Conservation (phyloP, 2,888 invertebrate species). For the Helobdella robusta region DNA sequence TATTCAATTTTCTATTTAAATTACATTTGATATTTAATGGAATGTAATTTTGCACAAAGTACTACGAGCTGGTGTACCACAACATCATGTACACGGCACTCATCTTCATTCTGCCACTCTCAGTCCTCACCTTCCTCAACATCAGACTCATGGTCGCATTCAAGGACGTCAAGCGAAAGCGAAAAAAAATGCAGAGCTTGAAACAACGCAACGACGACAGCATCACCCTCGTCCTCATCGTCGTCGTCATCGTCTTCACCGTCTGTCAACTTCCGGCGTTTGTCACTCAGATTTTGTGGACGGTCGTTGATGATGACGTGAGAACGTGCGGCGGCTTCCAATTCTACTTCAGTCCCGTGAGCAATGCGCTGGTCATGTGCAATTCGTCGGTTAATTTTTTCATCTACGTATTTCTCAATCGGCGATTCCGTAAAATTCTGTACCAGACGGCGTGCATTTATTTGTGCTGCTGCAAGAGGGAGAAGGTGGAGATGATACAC, state of each 20-base stretch:
- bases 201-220: slow-evolving; percentile 35
- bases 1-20: too few species aligned
- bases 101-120: slow-evolving; percentile 32
- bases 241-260: slow-evolving; percentile 35
- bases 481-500: too few species aligned
- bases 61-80: slow-evolving; percentile 26
- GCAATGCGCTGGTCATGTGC: slow-evolving; percentile 34
- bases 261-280: slow-evolving; percentile 35
- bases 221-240: slow-evolving; percentile 35
- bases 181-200: slow-evolving; percentile 31
- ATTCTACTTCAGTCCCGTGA: slow-evolving; percentile 35
- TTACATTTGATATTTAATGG: too few species aligned
- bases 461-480: too few species aligned
- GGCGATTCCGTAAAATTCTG: slow-evolving; percentile 32
- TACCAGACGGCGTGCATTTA: neutral
- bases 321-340: slow-evolving; percentile 36
- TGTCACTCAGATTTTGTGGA: slow-evolving; percentile 36
- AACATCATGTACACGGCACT: slow-evolving; percentile 28
- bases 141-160: slow-evolving; percentile 33
- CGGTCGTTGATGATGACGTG: slow-evolving; percentile 28
- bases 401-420: slow-evolving; percentile 36
- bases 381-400: slow-evolving; percentile 36
- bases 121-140: slow-evolving; percentile 34
- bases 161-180: slow-evolving; percentile 30
- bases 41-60: too few species aligned